Conservation (phyloP, 2,888 invertebrate species). For the Dugesia japonica region DNA sequence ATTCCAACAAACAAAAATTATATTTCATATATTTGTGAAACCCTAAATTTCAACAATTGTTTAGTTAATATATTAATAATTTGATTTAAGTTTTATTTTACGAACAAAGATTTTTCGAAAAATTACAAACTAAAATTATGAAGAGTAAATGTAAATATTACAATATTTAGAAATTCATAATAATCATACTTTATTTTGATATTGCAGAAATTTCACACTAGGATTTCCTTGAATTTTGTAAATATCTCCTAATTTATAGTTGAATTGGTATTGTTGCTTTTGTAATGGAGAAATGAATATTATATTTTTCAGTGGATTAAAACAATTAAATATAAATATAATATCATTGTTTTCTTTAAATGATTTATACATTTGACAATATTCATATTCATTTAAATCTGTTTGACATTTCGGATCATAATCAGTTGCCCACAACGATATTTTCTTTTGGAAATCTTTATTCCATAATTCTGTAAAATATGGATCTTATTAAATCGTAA, state of each 20-base stretch:
- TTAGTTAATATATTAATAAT: too few species aligned
- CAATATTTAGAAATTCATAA: neutral
- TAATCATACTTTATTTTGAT: neutral
- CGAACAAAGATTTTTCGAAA: too few species aligned
- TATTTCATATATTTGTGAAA: too few species aligned
- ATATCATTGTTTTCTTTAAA: neutral
- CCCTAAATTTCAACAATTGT: too few species aligned
- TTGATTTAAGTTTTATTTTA: too few species aligned
- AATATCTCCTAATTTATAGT: neutral
- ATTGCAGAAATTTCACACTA: neutral
- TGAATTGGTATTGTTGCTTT: neutral
- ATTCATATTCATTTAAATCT: neutral
- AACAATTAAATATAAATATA: neutral
- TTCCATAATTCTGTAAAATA: neutral
- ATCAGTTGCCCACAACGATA: neutral
- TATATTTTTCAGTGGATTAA: neutral
- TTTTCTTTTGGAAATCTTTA: neutral
- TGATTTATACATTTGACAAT: neutral
- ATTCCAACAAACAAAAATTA: too few species aligned
- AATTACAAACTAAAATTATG: too few species aligned
- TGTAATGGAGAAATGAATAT: neutral
- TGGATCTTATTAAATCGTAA: neutral
- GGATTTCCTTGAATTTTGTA: neutral
- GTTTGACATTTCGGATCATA: conserved; percentile 2
- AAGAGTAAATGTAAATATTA: too few species aligned